A percentile compares a stretch with the other conserved stretches of the same genome.
Evolutionary conservation across 1,140 invertebrate genomes (phyloP).

Genomic region (Pseudomyrmex pallidus): DNA sequence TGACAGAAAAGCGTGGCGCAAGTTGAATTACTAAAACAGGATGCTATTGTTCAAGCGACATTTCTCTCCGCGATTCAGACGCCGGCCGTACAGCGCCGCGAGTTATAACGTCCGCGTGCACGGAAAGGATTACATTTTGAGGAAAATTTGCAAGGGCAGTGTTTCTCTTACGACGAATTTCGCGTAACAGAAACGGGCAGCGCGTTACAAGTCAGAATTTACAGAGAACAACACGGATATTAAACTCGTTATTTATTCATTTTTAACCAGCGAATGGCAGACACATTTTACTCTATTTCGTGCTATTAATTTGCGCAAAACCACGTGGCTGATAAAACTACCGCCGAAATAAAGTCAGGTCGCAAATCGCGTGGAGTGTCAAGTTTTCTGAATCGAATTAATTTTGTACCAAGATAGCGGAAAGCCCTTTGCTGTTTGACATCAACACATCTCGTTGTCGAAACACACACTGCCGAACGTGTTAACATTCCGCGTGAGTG

Average conservation of each 20-base stretch:
- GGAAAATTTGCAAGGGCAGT: constrained; percentile 58
- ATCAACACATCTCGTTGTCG: neutral
- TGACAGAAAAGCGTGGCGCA: constrained; percentile 58
- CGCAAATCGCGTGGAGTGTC: neutral
- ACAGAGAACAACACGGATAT: constrained; percentile 30
- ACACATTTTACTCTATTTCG: constrained; percentile 2
- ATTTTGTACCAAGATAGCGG: neutral
- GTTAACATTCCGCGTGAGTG: constrained; percentile 30
- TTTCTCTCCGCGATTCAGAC: constrained; percentile 61
- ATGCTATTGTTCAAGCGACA: constrained; percentile 47
- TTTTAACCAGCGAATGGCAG: constrained; percentile 19
- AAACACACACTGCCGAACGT: constrained; percentile 21
- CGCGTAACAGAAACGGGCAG: constrained; percentile 34
- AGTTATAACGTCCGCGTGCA: constrained; percentile 55
- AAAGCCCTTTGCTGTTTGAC: constrained; percentile 15
- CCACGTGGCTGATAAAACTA: neutral
- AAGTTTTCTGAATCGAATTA: neutral
- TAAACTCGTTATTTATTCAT: constrained; percentile 53
- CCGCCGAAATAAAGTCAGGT: neutral
- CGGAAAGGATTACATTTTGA: constrained; percentile 59
- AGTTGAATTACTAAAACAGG: constrained; percentile 62
- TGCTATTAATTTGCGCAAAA: constrained; percentile 1
- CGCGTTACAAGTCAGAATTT: constrained; percentile 50
- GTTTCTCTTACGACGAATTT: constrained; percentile 54
- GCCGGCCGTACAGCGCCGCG: constrained; percentile 49